Conservation (phyloP, 2,797 vertebrate species). For the Botia kubotai region DNA sequence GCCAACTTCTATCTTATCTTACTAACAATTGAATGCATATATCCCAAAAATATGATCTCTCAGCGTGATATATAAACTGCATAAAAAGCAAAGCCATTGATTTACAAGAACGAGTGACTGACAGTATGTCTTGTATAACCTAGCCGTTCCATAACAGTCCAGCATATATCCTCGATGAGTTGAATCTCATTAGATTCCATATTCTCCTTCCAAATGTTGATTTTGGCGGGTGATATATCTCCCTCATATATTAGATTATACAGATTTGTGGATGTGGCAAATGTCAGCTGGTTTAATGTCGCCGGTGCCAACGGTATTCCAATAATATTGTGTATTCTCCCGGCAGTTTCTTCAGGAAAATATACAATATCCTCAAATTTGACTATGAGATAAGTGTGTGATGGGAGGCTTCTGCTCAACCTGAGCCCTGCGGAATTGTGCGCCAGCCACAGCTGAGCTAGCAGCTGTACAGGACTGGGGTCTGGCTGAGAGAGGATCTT, state of each 20-base stretch:
- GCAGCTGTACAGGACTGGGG: constrained; percentile 73
- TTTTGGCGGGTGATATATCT: constrained; percentile 81
- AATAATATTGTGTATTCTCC: constrained; percentile 82
- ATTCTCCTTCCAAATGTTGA: constrained; percentile 79
- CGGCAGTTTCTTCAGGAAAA: constrained; percentile 80
- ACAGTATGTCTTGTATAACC: constrained; percentile 79
- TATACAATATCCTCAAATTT: constrained; percentile 86
- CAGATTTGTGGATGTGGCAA: constrained; percentile 86
- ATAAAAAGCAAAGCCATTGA: neutral
- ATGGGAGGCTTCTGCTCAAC: constrained; percentile 74
- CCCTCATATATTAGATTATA: constrained; percentile 87
- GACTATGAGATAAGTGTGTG: constrained; percentile 76
- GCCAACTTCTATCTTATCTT: neutral
- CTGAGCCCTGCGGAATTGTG: constrained; percentile 82
- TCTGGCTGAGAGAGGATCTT: constrained; percentile 73
- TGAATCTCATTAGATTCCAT: constrained; percentile 81
- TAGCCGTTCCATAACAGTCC: constrained; percentile 81
- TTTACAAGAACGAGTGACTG: constrained; percentile 9
- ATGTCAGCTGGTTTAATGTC: constrained; percentile 87
- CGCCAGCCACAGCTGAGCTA: constrained; percentile 85
- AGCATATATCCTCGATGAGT: constrained; percentile 83
- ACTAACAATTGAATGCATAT: neutral
- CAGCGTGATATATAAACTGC: neutral
- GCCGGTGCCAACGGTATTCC: constrained; percentile 84
- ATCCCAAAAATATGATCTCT: neutral